A percentile compares a stretch with the other conserved stretches of the same genome.
These are phyloP conservation scores for Xenotilapia leptura DNA, from an alignment of 2,113 vertebrate genomes.

Conservation along the genomic window DNA sequence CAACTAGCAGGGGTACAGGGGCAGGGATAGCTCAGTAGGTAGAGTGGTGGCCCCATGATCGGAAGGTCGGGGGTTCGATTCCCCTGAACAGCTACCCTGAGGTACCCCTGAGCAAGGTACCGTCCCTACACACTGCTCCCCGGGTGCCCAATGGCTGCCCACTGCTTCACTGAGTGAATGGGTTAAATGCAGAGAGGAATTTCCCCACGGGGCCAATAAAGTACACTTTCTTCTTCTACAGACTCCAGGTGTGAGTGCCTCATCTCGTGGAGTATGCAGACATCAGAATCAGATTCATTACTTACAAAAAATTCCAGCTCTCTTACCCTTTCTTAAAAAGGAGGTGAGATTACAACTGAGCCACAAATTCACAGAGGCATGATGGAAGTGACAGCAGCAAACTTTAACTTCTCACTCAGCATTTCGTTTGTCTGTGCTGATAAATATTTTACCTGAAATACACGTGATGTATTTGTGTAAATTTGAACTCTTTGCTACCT, in stretches of 20 bases:
- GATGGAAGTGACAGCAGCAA: slow-evolving; percentile 20
- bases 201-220: no score
- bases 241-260: background rate
- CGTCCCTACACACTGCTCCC: no score
- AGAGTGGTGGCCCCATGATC: no score
- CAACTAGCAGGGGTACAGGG: background rate
- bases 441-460: background rate
- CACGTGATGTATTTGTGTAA: background rate
- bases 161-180: no score
- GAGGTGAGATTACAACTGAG: slow-evolving; percentile 5
- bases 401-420: slow-evolving; percentile 27
- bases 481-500: background rate
- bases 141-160: no score
- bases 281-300: slow-evolving; percentile 7
- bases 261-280: background rate
- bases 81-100: no score
- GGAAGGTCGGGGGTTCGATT: no score
- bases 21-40: no score
- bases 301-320: background rate
- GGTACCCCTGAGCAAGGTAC: no score
- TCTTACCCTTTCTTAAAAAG: background rate
- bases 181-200: no score
- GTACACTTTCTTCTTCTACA: no score
- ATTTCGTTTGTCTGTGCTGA: background rate
- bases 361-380: background rate